These are phyloP conservation scores for Athetis lepigone DNA, from an alignment of 2,888 invertebrate species.

Conservation along the genomic window DNA sequence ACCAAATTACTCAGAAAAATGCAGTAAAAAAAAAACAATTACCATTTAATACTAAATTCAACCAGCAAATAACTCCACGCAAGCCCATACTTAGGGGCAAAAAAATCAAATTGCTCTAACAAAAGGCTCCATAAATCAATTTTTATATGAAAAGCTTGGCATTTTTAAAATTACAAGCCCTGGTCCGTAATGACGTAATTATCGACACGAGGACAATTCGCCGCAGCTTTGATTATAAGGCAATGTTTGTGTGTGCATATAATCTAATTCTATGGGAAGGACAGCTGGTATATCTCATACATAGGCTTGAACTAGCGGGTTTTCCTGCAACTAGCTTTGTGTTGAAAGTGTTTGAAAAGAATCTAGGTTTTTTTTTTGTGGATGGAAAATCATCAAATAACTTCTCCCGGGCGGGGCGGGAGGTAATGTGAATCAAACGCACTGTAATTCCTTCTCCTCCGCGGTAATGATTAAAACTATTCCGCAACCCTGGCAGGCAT, in stretches of 20 bases:
- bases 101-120: slow-evolving; percentile 54
- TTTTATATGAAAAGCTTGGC: slow-evolving; percentile 50
- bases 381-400: too few relatives aligned
- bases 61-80: slow-evolving; percentile 51
- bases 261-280: neutral
- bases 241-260: slow-evolving; percentile 13
- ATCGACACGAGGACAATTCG: slow-evolving; percentile 22
- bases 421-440: too few relatives aligned
- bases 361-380: too few relatives aligned
- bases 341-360: too few relatives aligned
- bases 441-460: too few relatives aligned
- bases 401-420: too few relatives aligned
- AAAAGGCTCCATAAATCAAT: slow-evolving; percentile 54
- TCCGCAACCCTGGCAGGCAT: too few relatives aligned
- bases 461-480: too few relatives aligned
- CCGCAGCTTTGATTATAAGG: slow-evolving; percentile 28
- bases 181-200: slow-evolving; percentile 54
- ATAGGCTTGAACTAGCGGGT: too few relatives aligned
- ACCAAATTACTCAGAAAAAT: slow-evolving; percentile 17
- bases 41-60: slow-evolving; percentile 24
- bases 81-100: slow-evolving; percentile 48
- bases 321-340: too few relatives aligned
- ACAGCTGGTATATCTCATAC: too few relatives aligned
- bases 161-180: slow-evolving; percentile 56
- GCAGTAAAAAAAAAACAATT: slow-evolving; percentile 17